Percentiles rank a stretch among this genome's conserved stretches.
Evolutionary conservation across 2,113 vertebrate genomes (phyloP).

Genomic region (Odocoileus hemionus): DNA sequence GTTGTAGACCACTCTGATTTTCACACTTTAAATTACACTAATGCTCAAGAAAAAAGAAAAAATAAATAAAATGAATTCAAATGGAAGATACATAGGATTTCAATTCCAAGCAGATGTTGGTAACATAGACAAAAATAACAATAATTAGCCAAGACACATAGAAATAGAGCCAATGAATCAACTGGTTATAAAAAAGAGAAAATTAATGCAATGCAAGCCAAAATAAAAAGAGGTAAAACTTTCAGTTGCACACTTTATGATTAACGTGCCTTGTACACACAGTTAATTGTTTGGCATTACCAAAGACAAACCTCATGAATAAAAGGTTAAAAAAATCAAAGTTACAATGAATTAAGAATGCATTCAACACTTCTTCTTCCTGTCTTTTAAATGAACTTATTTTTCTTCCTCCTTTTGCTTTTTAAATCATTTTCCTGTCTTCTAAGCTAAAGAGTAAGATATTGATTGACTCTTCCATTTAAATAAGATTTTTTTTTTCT

Average conservation of each 20-base stretch:
- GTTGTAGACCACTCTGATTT: neutral
- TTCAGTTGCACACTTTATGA: neutral
- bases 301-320: neutral
- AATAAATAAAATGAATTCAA: neutral
- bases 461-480: neutral
- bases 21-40: neutral
- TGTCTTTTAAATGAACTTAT: neutral
- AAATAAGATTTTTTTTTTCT: neutral
- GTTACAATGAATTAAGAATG: neutral
- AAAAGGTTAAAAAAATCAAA: neutral
- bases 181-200: neutral
- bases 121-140: neutral
- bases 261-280: neutral
- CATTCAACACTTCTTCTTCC: neutral
- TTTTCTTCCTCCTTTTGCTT: neutral
- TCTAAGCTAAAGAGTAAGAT: neutral
- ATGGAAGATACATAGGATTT: neutral
- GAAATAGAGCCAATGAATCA: neutral
- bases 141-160: neutral
- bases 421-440: neutral
- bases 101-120: neutral
- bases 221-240: neutral
- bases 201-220: neutral
- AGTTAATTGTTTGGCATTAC: neutral
- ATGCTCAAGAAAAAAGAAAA: neutral